Evolutionary conservation across 2,797 vertebrate genomes (phyloP), one percentile per base, ranked within the genome.

Genomic region (Enteromius mattozi): DNA sequence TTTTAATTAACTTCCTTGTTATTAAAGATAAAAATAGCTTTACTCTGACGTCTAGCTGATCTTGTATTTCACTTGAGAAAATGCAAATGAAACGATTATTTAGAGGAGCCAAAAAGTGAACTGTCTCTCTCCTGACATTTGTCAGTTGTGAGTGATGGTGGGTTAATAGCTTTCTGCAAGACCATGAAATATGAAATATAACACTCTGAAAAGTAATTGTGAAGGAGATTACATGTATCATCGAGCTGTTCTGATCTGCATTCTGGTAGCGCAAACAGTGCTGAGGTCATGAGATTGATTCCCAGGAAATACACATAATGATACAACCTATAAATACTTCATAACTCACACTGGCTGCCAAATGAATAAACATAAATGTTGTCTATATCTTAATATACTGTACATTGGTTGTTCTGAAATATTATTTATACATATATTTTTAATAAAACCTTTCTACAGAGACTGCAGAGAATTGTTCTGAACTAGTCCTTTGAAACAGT

Each of bases 81-180:
- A 37, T 24, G 35, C 42, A 49, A 65, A 63, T 13, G 8, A 63
- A 74, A 61, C 3, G 27, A 37, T 75, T 9, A 42, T 27, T 82
- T 47, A 74, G 30, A 8, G 3, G 12, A 37, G 42, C 8, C 5
- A 24, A 51, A 9, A 51, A 35, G 27, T 72, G 12, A 65, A 13
- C n/a, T 56, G 66, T 70, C 49, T 37, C 6, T 14, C 10, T 71
- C 30, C 51, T 71, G 80, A 42, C 49, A 63, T 72, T 82, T 74
- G 24, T 82, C 40, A 65, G 4, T 37, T 61, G 19, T 68, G 27
- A 79, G 30, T 51, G 12, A 47, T n/a, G 21, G 69, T 78, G 59
- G 17, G 40, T 74, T 63, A 61, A 65, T 82, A 17, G 21, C 37
- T n/a, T 80, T 49, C 14, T 45, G 27, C 17, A n/a, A 27, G 33